Evolutionary conservation across 2,888 invertebrate species (phyloP).

Genomic region (Chloromyia formosa): DNA sequence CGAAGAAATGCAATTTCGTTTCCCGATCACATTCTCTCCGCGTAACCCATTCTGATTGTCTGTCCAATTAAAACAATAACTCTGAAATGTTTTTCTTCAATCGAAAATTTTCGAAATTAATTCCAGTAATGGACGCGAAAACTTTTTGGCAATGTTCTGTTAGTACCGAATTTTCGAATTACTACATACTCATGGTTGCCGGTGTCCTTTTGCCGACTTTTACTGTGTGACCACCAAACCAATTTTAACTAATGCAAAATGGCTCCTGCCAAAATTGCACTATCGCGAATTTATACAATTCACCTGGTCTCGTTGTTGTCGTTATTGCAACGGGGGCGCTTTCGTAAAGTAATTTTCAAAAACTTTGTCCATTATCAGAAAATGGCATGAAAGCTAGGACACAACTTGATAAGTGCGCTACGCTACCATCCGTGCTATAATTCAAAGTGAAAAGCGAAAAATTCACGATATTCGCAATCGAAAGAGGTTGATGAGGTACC

Average conservation of each 20-base stretch:
- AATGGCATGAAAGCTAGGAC: conserved; percentile 44
- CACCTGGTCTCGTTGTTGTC: neutral
- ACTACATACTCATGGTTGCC: too few species aligned
- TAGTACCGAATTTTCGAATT: too few species aligned
- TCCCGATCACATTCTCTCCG: too few species aligned
- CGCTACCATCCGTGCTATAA: conserved; percentile 30
- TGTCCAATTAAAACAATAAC: too few species aligned
- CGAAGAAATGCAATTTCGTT: too few species aligned
- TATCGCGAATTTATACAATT: conserved; percentile 14
- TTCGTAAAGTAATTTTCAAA: conserved; percentile 46
- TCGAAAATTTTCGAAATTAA: too few species aligned
- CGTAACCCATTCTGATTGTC: too few species aligned
- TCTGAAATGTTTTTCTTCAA: too few species aligned
- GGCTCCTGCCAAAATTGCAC: neutral
- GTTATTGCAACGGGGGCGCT: conserved; percentile 1
- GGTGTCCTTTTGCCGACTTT: too few species aligned
- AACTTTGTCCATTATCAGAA: conserved; percentile 46
- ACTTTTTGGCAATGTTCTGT: too few species aligned
- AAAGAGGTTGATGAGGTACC: conserved; percentile 30
- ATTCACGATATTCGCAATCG: conserved; percentile 34
- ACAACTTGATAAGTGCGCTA: conserved; percentile 42
- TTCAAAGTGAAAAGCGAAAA: conserved; percentile 40
- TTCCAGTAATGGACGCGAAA: too few species aligned
- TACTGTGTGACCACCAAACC: neutral
- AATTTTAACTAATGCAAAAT: neutral